Conservation (phyloP, 2,797 vertebrate species). For the Sylvia borin region DNA sequence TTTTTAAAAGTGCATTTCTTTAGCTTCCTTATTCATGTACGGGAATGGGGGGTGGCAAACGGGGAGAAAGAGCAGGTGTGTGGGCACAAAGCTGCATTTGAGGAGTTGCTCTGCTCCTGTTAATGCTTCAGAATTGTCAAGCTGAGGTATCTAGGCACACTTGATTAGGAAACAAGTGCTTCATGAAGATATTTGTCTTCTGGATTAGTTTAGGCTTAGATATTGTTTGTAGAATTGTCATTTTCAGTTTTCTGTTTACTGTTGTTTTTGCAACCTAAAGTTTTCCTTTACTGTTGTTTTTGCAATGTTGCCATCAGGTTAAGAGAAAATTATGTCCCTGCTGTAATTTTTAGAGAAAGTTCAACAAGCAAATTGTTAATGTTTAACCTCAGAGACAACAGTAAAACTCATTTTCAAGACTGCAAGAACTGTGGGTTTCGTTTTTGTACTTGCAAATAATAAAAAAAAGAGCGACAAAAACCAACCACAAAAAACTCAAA, state of each 20-base stretch:
- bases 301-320: background rate
- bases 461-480: background rate
- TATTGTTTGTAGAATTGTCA: background rate
- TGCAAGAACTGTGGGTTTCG: background rate
- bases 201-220: background rate
- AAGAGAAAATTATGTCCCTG: background rate
- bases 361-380: constrained; percentile 32
- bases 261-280: background rate
- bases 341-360: background rate
- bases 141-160: background rate
- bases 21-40: background rate
- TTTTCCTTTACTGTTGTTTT: background rate
- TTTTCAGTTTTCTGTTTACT: background rate
- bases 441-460: background rate
- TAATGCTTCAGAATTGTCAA: background rate
- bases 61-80: background rate
- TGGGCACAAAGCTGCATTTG: background rate
- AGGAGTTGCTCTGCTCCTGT: background rate
- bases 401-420: constrained; percentile 13
- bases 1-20: background rate
- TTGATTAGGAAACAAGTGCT: background rate
- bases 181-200: background rate
- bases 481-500: background rate
- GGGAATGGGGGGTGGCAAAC: background rate
- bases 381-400: constrained; percentile 34